Conservation (phyloP, 2,113 vertebrate genomes). For the Scalopus aquaticus region DNA sequence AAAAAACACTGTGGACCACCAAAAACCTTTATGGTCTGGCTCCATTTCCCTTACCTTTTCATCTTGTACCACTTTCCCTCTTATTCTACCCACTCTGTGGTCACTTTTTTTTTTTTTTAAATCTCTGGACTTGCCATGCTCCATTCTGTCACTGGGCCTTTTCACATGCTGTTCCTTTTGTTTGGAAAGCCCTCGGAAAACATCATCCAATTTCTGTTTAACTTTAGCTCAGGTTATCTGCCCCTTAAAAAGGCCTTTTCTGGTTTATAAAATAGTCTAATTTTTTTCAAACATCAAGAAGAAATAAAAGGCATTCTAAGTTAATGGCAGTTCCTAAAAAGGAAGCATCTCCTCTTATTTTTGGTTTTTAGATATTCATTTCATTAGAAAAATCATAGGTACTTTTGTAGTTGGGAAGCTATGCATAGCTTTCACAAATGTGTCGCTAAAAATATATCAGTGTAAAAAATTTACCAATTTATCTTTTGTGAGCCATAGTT, state of each 20-base stretch:
- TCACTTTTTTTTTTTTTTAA: not conserved
- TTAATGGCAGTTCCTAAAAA: not conserved
- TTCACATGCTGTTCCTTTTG: not conserved
- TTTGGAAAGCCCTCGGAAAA: not conserved
- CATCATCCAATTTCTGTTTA: not conserved
- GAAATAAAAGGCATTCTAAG: constrained; percentile 10
- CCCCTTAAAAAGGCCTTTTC: not conserved
- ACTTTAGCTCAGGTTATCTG: not conserved
- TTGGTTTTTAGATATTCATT: constrained; percentile 20
- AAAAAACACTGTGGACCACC: not conserved
- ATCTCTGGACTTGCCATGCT: not conserved
- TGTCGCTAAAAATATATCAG: not conserved
- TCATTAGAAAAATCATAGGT: not conserved
- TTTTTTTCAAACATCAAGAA: not conserved
- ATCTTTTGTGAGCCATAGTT: not conserved
- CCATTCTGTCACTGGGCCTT: not conserved
- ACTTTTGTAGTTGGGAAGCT: not conserved
- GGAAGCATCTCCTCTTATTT: constrained; percentile 11
- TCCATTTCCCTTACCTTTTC: not conserved
- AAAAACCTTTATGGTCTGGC: not conserved
- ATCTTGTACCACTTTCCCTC: not conserved
- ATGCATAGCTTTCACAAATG: not conserved
- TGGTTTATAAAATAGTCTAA: constrained; percentile 1
- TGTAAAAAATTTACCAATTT: not conserved
- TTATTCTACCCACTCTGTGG: not conserved